phyloP scores from a whole-genome alignment of 2,113 vertebrate species.

The Camelus dromedarius region DNA sequence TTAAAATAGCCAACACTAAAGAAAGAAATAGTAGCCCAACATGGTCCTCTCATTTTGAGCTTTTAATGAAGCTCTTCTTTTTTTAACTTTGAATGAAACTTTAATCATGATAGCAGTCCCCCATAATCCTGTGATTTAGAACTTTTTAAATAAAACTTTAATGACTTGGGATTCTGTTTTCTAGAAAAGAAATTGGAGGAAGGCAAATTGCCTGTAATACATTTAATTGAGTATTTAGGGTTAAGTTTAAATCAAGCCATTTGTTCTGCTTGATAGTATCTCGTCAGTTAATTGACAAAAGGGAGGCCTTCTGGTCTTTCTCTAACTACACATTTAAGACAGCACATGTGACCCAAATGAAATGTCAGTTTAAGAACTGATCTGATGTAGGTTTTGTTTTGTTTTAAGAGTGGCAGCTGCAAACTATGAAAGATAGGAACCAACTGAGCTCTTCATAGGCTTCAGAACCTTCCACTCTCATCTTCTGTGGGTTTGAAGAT shows the following conservation, averaged over 20 bases:
- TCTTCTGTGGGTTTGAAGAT: constrained; percentile 18
- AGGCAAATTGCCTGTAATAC: constrained; percentile 48
- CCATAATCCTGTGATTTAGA: constrained; percentile 44
- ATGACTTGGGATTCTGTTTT: constrained; percentile 47
- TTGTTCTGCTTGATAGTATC: constrained; percentile 61
- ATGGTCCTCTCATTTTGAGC: constrained; percentile 32
- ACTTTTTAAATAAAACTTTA: constrained; percentile 61
- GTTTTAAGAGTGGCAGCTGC: constrained; percentile 31
- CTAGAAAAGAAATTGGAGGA: constrained; percentile 47
- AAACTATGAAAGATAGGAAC: background rate
- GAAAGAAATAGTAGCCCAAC: background rate
- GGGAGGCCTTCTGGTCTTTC: constrained; percentile 57
- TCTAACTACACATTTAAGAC: constrained; percentile 56
- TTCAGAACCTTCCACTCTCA: constrained; percentile 7
- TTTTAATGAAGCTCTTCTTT: background rate
- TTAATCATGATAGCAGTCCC: background rate
- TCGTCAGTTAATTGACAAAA: constrained; percentile 65
- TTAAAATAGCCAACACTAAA: constrained; percentile 19
- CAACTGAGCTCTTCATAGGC: background rate
- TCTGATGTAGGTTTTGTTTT: constrained; percentile 13
- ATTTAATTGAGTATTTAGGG: constrained; percentile 66
- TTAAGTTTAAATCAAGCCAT: constrained; percentile 62
- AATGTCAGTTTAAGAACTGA: constrained; percentile 55
- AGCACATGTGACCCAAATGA: constrained; percentile 47
- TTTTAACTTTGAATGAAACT: background rate